Conservation (phyloP, 2,797 vertebrate species). For the Loriculus beryllinus region DNA sequence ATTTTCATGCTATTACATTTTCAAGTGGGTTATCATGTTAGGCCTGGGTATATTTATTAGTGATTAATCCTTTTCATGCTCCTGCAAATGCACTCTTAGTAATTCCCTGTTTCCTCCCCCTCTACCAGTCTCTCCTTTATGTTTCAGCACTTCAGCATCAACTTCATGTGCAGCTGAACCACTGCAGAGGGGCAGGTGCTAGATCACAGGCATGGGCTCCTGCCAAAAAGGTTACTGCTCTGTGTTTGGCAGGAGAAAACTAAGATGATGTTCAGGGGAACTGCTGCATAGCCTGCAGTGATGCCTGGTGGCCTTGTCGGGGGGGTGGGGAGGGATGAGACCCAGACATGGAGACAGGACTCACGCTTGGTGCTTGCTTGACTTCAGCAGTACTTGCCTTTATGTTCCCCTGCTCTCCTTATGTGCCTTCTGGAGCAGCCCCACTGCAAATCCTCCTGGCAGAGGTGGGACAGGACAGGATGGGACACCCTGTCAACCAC, state of each 20-base stretch:
- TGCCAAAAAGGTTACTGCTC: background rate
- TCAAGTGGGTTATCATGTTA: background rate
- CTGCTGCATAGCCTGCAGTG: background rate
- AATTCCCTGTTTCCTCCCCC: background rate
- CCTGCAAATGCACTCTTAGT: background rate
- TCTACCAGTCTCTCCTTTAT: background rate
- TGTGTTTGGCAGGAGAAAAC: background rate
- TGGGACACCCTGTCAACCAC: background rate
- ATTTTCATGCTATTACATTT: background rate
- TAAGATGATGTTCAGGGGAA: background rate
- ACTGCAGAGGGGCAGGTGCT: background rate
- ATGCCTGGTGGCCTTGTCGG: background rate
- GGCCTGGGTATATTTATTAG: background rate
- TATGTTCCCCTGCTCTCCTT: background rate
- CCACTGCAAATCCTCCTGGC: background rate
- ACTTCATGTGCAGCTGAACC: background rate
- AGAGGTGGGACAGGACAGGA: background rate
- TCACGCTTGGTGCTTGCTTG: background rate
- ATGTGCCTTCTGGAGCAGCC: background rate
- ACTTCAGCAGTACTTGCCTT: background rate
- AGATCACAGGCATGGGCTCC: background rate
- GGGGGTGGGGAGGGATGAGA: background rate
- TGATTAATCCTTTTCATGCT: background rate
- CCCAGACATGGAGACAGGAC: background rate
- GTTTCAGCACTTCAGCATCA: background rate